These are phyloP conservation scores for Naso thynnoides DNA, from an alignment of 2,797 vertebrate genomes.

Conservation along the genomic window DNA sequence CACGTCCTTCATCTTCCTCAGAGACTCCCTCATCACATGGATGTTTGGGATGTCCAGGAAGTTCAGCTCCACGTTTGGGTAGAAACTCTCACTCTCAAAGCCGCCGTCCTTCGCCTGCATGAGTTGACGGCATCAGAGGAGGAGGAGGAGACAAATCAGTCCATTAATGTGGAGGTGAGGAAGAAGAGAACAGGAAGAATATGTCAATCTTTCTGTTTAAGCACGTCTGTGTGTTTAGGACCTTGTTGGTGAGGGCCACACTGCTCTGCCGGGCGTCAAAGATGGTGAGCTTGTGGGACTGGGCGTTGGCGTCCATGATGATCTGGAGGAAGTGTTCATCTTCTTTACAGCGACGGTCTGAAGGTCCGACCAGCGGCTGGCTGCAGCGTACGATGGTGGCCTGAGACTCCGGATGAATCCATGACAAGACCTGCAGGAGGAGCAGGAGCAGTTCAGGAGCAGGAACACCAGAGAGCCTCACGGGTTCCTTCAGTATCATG, in stretches of 20 bases:
- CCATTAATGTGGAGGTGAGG: not conserved
- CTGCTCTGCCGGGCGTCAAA: constrained; percentile 95
- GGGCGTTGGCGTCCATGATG: constrained; percentile 98
- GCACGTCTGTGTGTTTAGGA: constrained; percentile 40
- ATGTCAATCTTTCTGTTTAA: not conserved
- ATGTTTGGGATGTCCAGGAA: constrained; percentile 98
- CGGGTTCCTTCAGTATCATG: not conserved
- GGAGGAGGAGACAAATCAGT: not conserved
- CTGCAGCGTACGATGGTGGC: constrained; percentile 94
- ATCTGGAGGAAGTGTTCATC: constrained; percentile 94
- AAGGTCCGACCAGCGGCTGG: constrained; percentile 93
- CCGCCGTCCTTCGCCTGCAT: constrained; percentile 94
- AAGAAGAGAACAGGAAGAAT: not conserved
- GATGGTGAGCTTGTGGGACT: constrained; percentile 95
- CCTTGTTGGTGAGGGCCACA: constrained; percentile 94
- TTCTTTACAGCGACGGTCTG: constrained; percentile 94
- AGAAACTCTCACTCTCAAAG: constrained; percentile 93
- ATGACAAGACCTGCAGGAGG: constrained; percentile 90
- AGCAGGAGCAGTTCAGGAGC: not conserved
- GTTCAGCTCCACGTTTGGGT: constrained; percentile 91
- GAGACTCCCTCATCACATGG: constrained; percentile 96
- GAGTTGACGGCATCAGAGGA: not conserved
- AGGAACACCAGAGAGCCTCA: not conserved
- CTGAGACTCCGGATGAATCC: constrained; percentile 98
- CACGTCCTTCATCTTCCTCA: constrained; percentile 94